These are phyloP conservation scores for Campylomormyrus numenius DNA, from an alignment of 2,113 vertebrate species.

Conservation along the genomic window DNA sequence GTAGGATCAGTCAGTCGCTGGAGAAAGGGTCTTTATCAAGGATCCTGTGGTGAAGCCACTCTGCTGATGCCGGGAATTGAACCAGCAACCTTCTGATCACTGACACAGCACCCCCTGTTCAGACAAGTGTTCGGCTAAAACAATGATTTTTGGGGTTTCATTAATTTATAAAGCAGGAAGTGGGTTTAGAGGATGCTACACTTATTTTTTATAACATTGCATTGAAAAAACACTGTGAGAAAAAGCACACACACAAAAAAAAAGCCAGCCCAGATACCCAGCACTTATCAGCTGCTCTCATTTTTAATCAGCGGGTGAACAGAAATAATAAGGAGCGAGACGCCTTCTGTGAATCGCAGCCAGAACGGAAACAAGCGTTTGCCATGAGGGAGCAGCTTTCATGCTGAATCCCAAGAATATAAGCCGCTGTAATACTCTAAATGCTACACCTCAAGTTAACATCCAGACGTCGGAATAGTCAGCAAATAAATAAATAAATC, in stretches of 20 bases:
- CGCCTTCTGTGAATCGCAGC: background rate
- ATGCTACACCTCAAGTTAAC: background rate
- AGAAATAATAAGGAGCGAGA: background rate
- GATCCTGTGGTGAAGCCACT: background rate
- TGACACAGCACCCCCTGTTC: background rate
- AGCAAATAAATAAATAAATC: background rate
- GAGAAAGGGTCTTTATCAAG: background rate
- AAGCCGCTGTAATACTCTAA: background rate
- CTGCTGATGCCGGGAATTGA: background rate
- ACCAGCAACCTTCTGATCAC: background rate
- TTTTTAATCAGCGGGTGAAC: background rate
- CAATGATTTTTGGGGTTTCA: constrained; percentile 37
- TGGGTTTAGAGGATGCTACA: constrained; percentile 23
- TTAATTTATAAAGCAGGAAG: constrained; percentile 41
- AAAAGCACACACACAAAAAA: background rate
- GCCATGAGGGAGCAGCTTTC: background rate
- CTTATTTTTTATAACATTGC: background rate
- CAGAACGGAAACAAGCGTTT: background rate
- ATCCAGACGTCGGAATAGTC: background rate
- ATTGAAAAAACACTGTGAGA: background rate
- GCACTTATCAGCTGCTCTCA: background rate
- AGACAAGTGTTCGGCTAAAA: constrained; percentile 42
- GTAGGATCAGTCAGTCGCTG: background rate
- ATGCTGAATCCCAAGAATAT: background rate
- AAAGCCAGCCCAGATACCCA: background rate